Percentiles rank a stretch among this genome's conserved stretches.
Conservation (phyloP, 2,888 invertebrate genomes). For the Heliothis peltigera region DNA sequence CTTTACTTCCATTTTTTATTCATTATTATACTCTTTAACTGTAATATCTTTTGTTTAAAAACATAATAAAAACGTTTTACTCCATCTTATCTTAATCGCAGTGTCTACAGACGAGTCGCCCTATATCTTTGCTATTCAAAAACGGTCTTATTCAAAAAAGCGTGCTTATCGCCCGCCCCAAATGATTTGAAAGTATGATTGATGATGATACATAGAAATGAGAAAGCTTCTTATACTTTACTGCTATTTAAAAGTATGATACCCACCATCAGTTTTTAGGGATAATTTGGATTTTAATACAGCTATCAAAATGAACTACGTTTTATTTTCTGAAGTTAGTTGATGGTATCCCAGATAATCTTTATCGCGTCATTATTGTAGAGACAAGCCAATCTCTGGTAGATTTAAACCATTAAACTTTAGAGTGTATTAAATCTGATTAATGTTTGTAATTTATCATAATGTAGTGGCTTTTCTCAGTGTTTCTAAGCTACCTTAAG, state of each 20-base stretch:
- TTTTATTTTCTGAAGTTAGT: slow-evolving; percentile 35
- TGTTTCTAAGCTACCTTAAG: slow-evolving; percentile 9
- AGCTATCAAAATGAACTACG: slow-evolving; percentile 26
- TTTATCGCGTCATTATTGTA: slow-evolving; percentile 27
- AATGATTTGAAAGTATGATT: slow-evolving; percentile 81
- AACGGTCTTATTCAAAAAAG: slow-evolving; percentile 71
- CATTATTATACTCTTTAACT: slow-evolving; percentile 61
- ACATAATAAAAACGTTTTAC: slow-evolving; percentile 67
- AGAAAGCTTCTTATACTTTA: slow-evolving; percentile 70
- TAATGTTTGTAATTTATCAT: slow-evolving; percentile 43
- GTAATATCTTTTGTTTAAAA: slow-evolving; percentile 66
- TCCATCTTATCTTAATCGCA: slow-evolving; percentile 67
- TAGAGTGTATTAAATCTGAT: slow-evolving; percentile 25
- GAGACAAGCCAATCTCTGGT: slow-evolving; percentile 16
- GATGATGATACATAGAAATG: slow-evolving; percentile 76
- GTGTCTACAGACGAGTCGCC: slow-evolving; percentile 59
- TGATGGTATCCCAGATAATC: slow-evolving; percentile 27
- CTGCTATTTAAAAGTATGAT: slow-evolving; percentile 71
- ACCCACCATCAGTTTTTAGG: slow-evolving; percentile 55
- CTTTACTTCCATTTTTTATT: slow-evolving; percentile 58
- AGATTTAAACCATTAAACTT: slow-evolving; percentile 18
- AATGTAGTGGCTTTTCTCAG: slow-evolving; percentile 27
- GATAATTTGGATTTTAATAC: slow-evolving; percentile 51
- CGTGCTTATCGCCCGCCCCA: slow-evolving; percentile 69
- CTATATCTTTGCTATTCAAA: slow-evolving; percentile 71